These are phyloP conservation scores for Tolmerus cingulatus DNA, from an alignment of 2,888 invertebrate species.

Conservation along the genomic window DNA sequence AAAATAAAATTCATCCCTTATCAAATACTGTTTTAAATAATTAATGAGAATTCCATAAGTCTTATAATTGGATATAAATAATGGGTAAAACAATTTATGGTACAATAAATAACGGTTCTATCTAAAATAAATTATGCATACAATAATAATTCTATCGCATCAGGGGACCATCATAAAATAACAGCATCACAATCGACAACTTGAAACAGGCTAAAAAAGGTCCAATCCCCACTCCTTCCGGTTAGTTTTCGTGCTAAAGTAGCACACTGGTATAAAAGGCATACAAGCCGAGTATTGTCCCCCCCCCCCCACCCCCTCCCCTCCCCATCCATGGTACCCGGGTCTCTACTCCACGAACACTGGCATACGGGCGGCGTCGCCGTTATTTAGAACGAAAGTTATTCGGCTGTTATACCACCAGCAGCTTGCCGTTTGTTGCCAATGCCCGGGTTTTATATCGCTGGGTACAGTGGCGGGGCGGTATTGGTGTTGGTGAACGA, in stretches of 20 bases:
- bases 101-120: not conserved
- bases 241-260: not conserved
- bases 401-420: not conserved
- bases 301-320: not conserved
- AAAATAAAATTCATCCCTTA: too few relatives aligned
- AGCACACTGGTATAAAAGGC: conserved; percentile 14
- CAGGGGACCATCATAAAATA: not conserved
- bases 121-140: not conserved
- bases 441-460: not conserved
- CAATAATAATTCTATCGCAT: not conserved
- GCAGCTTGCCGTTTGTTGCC: not conserved
- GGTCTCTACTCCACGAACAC: conserved; percentile 2
- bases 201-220: conserved; percentile 34
- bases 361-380: not conserved
- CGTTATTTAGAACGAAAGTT: conserved; percentile 13
- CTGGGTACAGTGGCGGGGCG: not conserved
- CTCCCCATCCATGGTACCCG: not conserved
- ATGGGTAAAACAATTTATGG: not conserved
- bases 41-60: not conserved
- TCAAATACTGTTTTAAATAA: not conserved
- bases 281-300: not conserved
- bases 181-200: conserved; percentile 20
- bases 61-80: not conserved
- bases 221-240: conserved; percentile 32
- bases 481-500: not conserved